Percentiles rank a stretch among this genome's conserved stretches.
Evolutionary conservation across 1,140 invertebrate genomes (phyloP).

Genomic region (Prorops nasuta): DNA sequence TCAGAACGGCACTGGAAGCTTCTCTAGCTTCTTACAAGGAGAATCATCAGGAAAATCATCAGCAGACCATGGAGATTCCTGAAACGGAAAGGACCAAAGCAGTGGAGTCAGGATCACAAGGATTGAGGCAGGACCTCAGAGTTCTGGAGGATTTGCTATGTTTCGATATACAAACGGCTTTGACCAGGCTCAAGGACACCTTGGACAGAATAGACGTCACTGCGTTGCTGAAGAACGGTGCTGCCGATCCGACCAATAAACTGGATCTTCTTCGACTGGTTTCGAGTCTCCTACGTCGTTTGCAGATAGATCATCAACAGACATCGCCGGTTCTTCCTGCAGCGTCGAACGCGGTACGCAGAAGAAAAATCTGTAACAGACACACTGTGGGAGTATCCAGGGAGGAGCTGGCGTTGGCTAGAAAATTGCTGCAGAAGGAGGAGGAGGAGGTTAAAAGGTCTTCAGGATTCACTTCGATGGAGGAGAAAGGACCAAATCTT

Average conservation of each 20-base stretch:
- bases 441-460: conserved; percentile 5
- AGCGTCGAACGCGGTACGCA: conserved; percentile 17
- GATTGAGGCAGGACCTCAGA: conserved; percentile 38
- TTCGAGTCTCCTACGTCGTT: conserved; percentile 70
- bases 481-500: neutral
- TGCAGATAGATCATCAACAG: no score
- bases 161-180: conserved; percentile 75
- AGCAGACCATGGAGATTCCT: neutral
- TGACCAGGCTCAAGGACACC: conserved; percentile 71
- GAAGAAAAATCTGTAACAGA: conserved; percentile 58
- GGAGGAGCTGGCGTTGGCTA: conserved; percentile 74
- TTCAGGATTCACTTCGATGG: conserved; percentile 9
- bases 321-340: neutral
- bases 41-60: neutral
- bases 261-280: conserved; percentile 72
- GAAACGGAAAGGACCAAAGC: conserved; percentile 27
- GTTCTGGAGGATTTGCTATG: conserved; percentile 60
- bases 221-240: conserved; percentile 52
- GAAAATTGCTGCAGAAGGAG: conserved; percentile 60
- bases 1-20: conserved; percentile 47
- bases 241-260: conserved; percentile 55
- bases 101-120: conserved; percentile 2
- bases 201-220: conserved; percentile 61
- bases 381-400: conserved; percentile 79
- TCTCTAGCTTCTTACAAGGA: conserved; percentile 31